Conservation (phyloP, 2,113 vertebrate genomes). For the Menura novaehollandiae region DNA sequence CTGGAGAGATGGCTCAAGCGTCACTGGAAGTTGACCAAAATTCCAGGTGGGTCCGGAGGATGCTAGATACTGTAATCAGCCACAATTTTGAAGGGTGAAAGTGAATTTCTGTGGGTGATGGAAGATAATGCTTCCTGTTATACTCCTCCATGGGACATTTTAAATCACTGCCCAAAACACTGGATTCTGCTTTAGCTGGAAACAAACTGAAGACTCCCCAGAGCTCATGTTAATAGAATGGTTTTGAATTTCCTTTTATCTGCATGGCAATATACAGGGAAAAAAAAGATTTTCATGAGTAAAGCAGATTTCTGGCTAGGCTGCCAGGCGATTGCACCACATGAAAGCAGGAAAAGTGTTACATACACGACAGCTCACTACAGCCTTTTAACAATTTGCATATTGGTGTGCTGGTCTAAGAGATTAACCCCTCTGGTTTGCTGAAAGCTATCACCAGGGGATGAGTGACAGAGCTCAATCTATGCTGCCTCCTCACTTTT, state of each 20-base stretch:
- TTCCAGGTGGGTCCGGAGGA: not conserved
- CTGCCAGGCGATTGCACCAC: not conserved
- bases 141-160: not conserved
- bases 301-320: not conserved
- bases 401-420: not conserved
- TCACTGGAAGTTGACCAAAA: not conserved
- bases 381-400: not conserved
- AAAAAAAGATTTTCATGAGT: not conserved
- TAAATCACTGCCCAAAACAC: not conserved
- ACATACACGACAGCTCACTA: not conserved
- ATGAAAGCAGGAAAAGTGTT: not conserved
- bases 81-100: not conserved
- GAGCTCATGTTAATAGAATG: not conserved
- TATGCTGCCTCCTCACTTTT: not conserved
- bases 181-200: not conserved
- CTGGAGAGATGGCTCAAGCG: not conserved
- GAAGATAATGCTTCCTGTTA: not conserved
- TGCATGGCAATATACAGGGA: not conserved
- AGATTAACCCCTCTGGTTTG: not conserved
- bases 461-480: not conserved
- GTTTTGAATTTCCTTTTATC: constrained; percentile 18
- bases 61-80: not conserved
- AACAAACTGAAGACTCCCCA: not conserved
- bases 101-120: not conserved
- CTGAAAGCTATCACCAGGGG: not conserved